phyloP scores from a whole-genome alignment of 2,113 vertebrate species.

The Stigmatopora nigra region DNA sequence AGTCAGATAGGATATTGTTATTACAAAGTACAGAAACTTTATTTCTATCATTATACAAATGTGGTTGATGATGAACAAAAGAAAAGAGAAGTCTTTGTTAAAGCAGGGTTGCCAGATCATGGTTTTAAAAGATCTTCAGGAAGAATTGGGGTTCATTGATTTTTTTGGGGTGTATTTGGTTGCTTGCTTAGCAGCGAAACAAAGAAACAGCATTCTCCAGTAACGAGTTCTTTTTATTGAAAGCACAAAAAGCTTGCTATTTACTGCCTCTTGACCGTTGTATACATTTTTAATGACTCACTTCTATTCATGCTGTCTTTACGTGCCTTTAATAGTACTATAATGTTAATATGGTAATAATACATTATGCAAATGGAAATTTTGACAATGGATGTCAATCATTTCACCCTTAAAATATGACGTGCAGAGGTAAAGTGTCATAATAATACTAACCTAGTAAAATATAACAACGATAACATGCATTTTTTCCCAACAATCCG shows the following conservation, averaged over 20 bases:
- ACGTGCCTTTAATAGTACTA: slow-evolving; percentile 9
- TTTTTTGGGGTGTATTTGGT: neutral
- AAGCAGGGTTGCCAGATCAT: too few relatives aligned
- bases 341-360: slow-evolving; percentile 29
- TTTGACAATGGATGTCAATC: too few relatives aligned
- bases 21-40: neutral
- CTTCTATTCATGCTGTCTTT: slow-evolving; percentile 15
- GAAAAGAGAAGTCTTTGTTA: too few relatives aligned
- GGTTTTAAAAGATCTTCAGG: too few relatives aligned
- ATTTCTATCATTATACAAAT: neutral
- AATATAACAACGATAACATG: too few relatives aligned
- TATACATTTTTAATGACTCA: slow-evolving; percentile 33
- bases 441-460: too few relatives aligned
- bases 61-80: neutral
- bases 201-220: neutral
- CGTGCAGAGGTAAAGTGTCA: too few relatives aligned
- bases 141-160: neutral
- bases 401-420: too few relatives aligned
- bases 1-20: too few relatives aligned
- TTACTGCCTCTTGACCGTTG: slow-evolving; percentile 8
- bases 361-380: neutral
- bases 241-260: slow-evolving; percentile 4
- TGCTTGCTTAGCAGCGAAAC: neutral
- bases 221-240: neutral
- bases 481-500: too few relatives aligned